A percentile compares a stretch with the other conserved stretches of the same genome.
Conservation (phyloP, 2,113 vertebrate genomes). For the Epinephelus moara region DNA sequence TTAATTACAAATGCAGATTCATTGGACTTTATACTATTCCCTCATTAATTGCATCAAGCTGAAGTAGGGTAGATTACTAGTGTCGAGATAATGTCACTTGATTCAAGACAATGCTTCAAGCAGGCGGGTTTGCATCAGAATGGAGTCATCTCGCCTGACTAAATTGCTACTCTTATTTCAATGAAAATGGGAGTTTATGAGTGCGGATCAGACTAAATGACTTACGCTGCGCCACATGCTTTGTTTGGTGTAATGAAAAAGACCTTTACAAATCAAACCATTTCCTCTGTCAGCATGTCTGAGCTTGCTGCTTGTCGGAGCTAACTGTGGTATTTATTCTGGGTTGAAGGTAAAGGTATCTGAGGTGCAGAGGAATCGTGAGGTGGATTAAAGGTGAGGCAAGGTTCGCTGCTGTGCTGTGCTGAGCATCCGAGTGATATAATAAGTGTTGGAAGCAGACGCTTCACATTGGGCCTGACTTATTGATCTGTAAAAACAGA, state of each 20-base stretch:
- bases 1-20: conserved; percentile 18
- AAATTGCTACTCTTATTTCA: conserved; percentile 20
- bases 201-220: conserved; percentile 13
- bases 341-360: conserved; percentile 19
- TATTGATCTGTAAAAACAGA: conserved; percentile 67
- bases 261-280: neutral
- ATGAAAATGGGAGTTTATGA: conserved; percentile 14
- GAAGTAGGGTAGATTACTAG: conserved; percentile 21
- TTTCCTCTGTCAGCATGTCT: neutral
- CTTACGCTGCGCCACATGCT: neutral
- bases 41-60: conserved; percentile 16
- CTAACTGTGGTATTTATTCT: conserved; percentile 28
- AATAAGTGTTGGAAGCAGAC: conserved; percentile 64
- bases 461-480: conserved; percentile 62
- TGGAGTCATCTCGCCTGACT: conserved; percentile 5
- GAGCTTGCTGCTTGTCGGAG: conserved; percentile 4
- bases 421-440: conserved; percentile 62
- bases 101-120: conserved; percentile 27
- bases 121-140: conserved; percentile 21
- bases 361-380: conserved; percentile 22
- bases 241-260: conserved; percentile 13
- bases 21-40: neutral
- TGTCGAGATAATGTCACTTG: conserved; percentile 34
- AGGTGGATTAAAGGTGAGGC: conserved; percentile 62
- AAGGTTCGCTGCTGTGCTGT: conserved; percentile 54